Evolutionary conservation across 2,888 invertebrate genomes (phyloP), one percentile per base, ranked within the genome.

Genomic region (Podabrus alpinus): DNA sequence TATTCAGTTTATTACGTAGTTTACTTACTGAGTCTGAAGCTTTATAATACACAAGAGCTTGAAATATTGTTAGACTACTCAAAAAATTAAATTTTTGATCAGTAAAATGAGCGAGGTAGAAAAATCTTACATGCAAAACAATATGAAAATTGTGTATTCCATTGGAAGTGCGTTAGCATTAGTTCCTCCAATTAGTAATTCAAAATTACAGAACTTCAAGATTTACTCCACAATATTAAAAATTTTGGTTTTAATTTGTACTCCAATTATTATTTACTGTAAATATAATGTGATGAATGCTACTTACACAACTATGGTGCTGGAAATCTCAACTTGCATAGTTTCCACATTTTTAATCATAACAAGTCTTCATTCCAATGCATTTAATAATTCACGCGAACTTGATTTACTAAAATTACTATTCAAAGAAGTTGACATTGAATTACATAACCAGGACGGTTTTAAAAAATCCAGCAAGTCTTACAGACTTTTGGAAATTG

Each of bases 271-370:
- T 2, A 19, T 19, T 19, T 19, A 19, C 19, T 19, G 2, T 3
- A 19, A 19, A 19, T 19, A 3, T 13, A 4, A 3, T 13, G 1
- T 3, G 0, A 13, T 13, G 11, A 1, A 13, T 29, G 3, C n/a
- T n/a, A n/a, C 4, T n/a, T n/a, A n/a, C 13, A 29, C 13, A 29
- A 1, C 11, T 0, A 11, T 13, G 3, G 13, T 11, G 3, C 2
- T 45, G 0, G 9, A n/a, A 0, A n/a, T n/a, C 1, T 7, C 2
- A 0, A 7, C 0, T n/a, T n/a, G 0, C 7, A 4, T 45, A 2
- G n/a, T n/a, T 45, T 2, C 2, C 1, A 1, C 7, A 7, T 0
- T n/a, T n/a, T 7, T 45, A 45, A 7, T n/a, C 9, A 9, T 0
- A 0, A 9, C n/a, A 0, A 3, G 7, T 7, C 1, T 7, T 9